Percentiles rank a stretch among this genome's conserved stretches.
Conservation (phyloP, 1,140 invertebrate species). For the Chrysoperla carnea region DNA sequence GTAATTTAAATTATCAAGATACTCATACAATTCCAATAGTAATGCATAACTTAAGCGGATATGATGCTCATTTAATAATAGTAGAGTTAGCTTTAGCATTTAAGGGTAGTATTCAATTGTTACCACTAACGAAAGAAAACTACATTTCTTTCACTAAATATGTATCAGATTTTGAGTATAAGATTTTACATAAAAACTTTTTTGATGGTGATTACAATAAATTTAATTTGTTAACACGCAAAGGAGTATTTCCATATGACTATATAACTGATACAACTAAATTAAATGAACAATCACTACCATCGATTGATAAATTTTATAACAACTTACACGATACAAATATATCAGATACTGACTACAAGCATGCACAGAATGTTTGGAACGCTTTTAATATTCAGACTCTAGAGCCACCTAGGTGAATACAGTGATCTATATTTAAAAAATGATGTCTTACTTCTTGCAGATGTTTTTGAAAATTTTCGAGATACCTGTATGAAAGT, state of each 20-base stretch:
- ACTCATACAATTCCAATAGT: too few relatives aligned
- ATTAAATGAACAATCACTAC: constrained; percentile 15
- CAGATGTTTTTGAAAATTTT: constrained; percentile 24
- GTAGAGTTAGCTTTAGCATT: too few relatives aligned
- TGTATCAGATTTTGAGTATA: too few relatives aligned
- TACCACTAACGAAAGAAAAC: too few relatives aligned
- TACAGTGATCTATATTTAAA: constrained; percentile 25
- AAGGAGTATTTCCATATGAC: constrained; percentile 15
- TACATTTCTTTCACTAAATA: too few relatives aligned
- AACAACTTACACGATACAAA: constrained; percentile 14
- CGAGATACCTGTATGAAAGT: constrained; percentile 5
- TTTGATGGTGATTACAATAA: not conserved
- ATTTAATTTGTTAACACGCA: constrained; percentile 3
- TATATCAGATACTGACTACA: constrained; percentile 19
- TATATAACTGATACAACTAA: constrained; percentile 12
- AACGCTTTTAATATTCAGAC: constrained; percentile 17
- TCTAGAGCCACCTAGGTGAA: constrained; percentile 20
- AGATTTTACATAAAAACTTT: too few relatives aligned
- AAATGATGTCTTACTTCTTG: constrained; percentile 21
- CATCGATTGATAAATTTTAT: constrained; percentile 19
- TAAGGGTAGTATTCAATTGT: too few relatives aligned
- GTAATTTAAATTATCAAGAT: too few relatives aligned
- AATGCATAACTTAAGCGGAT: too few relatives aligned
- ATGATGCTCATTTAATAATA: too few relatives aligned
- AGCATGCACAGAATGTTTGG: constrained; percentile 21